Conservation (phyloP, 2,113 vertebrate species). For the Myxocyprinus asiaticus region DNA sequence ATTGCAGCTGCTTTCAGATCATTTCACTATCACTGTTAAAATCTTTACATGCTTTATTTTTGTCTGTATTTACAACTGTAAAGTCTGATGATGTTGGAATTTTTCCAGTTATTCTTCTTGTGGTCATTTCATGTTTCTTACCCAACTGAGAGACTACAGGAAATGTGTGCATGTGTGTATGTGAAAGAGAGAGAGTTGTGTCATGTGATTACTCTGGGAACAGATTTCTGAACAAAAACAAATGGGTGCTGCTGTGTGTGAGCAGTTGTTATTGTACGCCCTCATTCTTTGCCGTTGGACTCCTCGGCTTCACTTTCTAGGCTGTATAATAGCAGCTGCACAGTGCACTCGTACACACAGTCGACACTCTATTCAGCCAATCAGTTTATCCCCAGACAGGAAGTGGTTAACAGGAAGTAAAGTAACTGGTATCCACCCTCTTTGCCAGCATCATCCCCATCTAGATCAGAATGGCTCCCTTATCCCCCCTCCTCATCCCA, state of each 20-base stretch:
- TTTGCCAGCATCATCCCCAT: conserved; percentile 50
- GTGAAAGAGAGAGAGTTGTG: background rate
- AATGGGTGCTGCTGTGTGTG: background rate
- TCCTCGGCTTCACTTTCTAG: background rate
- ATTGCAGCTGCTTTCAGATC: no score
- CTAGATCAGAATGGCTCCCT: conserved; percentile 15
- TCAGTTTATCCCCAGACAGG: conserved; percentile 4
- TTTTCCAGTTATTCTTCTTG: no score
- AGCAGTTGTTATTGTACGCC: background rate
- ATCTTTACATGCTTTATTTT: no score
- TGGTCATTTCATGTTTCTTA: no score
- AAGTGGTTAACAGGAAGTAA: conserved; percentile 32
- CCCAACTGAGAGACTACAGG: no score
- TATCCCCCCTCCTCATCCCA: conserved; percentile 8
- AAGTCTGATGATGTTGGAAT: no score
- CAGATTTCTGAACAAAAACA: background rate
- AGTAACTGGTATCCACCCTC: conserved; percentile 29
- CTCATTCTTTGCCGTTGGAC: conserved; percentile 6
- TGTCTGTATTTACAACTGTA: no score
- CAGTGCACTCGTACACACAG: background rate
- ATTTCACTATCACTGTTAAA: no score
- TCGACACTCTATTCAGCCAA: conserved; percentile 26
- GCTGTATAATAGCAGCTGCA: background rate
- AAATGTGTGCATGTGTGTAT: no score
- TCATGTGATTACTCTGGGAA: conserved; percentile 27